Evolutionary conservation across 1,140 invertebrate genomes (phyloP).

Genomic region (Sesamia nonagrioides): DNA sequence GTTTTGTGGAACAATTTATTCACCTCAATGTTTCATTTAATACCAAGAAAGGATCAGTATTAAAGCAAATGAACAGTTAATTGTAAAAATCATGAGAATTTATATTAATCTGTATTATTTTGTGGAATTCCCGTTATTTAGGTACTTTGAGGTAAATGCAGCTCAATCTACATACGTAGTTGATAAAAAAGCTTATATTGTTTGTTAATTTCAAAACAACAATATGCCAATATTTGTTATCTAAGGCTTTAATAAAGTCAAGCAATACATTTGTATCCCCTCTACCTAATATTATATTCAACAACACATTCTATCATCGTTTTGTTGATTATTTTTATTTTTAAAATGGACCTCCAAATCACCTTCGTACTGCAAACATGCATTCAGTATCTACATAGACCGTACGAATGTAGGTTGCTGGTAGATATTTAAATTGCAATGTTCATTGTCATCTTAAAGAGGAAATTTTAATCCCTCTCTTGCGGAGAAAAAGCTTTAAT

Average conservation of each 20-base stretch:
- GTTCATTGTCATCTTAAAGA: neutral
- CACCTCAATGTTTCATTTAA: neutral
- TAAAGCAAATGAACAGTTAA: neutral
- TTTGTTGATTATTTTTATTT: neutral
- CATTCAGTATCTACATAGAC: neutral
- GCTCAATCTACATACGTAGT: neutral
- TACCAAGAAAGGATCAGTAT: constrained; percentile 1
- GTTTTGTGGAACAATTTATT: neutral
- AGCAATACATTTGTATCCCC: neutral
- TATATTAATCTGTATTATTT: neutral
- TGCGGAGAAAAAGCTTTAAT: constrained; percentile 15
- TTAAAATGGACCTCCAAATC: neutral
- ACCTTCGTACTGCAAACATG: neutral
- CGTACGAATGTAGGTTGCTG: neutral
- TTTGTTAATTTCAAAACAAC: too few relatives aligned
- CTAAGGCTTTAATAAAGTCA: too few relatives aligned
- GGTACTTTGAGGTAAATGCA: neutral
- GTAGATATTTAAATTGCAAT: neutral
- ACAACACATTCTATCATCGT: neutral
- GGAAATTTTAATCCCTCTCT: constrained; percentile 1
- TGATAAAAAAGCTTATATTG: neutral
- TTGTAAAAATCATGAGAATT: neutral
- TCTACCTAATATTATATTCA: too few relatives aligned
- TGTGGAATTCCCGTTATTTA: neutral
- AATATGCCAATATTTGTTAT: too few relatives aligned